Evolutionary conservation across 2,113 vertebrate species (phyloP).

Genomic region (Edolisoma coerulescens): DNA sequence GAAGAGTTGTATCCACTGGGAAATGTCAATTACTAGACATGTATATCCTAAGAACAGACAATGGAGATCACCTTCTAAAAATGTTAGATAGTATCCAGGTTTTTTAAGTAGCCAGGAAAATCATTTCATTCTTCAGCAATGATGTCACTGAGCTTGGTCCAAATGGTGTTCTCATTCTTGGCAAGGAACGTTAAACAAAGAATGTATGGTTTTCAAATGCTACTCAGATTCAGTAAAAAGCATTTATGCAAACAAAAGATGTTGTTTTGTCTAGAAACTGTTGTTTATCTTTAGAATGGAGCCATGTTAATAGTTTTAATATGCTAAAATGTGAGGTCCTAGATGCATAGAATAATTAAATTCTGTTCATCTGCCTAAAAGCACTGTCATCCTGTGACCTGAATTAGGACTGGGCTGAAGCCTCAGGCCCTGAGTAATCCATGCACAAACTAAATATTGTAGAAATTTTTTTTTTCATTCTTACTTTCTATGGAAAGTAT

Average conservation of each 20-base stretch:
- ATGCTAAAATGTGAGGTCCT: neutral
- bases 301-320: constrained; percentile 50
- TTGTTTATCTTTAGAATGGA: constrained; percentile 55
- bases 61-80: neutral
- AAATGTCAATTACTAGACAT: neutral
- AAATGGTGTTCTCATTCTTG: constrained; percentile 61
- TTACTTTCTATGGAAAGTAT: neutral
- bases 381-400: neutral
- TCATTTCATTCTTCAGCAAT: constrained; percentile 15
- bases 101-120: constrained; percentile 27
- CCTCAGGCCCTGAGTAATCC: neutral
- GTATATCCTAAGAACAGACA: neutral
- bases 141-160: constrained; percentile 45
- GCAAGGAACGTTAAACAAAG: constrained; percentile 45
- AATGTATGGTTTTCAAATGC: constrained; percentile 42
- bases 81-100: neutral
- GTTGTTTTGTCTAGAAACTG: constrained; percentile 49
- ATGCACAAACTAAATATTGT: neutral
- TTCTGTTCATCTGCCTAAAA: neutral
- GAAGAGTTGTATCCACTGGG: neutral
- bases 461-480: neutral
- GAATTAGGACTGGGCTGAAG: neutral
- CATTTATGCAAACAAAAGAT: constrained; percentile 29
- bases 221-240: constrained; percentile 35
- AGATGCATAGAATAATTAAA: neutral